Evolutionary conservation across 2,888 invertebrate species (phyloP).

Genomic region (Graphium colonna): DNA sequence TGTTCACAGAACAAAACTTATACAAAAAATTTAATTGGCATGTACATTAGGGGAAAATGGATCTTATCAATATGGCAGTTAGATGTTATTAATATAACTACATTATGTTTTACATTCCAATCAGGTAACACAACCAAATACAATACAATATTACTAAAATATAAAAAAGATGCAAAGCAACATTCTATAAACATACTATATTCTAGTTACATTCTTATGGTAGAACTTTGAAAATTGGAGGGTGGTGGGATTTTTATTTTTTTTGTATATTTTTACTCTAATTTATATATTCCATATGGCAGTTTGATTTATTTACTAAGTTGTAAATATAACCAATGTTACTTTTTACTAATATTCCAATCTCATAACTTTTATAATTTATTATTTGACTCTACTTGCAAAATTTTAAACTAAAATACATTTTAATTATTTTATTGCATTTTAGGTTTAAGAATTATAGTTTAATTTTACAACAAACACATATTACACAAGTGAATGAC

Average conservation of each 20-base stretch:
- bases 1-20: slow-evolving; percentile 2
- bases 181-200: background rate
- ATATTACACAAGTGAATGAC: no score
- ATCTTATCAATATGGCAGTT: slow-evolving; percentile 21
- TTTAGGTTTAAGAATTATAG: no score
- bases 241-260: slow-evolving; percentile 6
- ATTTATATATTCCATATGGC: background rate
- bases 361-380: background rate
- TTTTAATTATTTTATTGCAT: no score
- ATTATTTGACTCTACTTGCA: background rate
- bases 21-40: background rate
- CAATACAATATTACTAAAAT: background rate
- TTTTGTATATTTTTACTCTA: background rate
- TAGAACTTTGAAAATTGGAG: background rate
- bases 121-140: slow-evolving; percentile 12
- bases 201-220: background rate
- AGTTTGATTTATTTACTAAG: background rate
- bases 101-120: background rate
- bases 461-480: no score
- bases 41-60: slow-evolving; percentile 3
- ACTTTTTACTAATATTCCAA: background rate
- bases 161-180: background rate
- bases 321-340: background rate
- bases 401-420: background rate
- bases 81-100: slow-evolving; percentile 12